phyloP scores from a whole-genome alignment of 2,888 invertebrate genomes.

The Coenonympha glycerion region DNA sequence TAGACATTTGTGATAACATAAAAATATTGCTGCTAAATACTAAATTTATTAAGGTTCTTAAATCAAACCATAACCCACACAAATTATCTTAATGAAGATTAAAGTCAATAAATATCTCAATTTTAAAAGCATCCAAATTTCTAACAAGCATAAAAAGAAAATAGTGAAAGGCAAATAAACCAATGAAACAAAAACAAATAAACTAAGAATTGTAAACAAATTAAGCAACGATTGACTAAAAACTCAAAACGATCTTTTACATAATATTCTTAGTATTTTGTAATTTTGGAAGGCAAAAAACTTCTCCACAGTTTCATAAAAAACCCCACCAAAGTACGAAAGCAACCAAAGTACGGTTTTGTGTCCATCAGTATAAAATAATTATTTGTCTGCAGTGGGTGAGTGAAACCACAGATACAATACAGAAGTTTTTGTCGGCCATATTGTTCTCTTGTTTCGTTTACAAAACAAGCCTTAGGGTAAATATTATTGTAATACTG shows the following conservation, averaged over 20 bases:
- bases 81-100: too few species aligned
- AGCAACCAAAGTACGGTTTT: too few species aligned
- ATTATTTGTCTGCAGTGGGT: neutral
- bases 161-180: neutral
- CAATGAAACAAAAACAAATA: neutral
- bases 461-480: slow-evolving; percentile 16
- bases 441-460: slow-evolving; percentile 19
- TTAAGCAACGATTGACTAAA: neutral
- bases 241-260: neutral
- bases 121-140: neutral
- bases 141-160: neutral
- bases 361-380: neutral
- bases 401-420: slow-evolving; percentile 16
- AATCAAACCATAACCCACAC: too few species aligned
- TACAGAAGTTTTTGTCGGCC: slow-evolving; percentile 11
- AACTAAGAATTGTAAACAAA: neutral
- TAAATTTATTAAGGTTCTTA: too few species aligned
- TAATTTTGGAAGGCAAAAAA: neutral
- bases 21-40: too few species aligned
- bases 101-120: neutral
- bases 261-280: neutral
- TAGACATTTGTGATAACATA: too few species aligned
- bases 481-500: too few species aligned
- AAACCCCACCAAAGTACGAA: neutral
- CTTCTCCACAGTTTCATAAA: neutral